Evolutionary conservation across 2,113 vertebrate genomes (phyloP).

Genomic region (Saguinus imperator): DNA sequence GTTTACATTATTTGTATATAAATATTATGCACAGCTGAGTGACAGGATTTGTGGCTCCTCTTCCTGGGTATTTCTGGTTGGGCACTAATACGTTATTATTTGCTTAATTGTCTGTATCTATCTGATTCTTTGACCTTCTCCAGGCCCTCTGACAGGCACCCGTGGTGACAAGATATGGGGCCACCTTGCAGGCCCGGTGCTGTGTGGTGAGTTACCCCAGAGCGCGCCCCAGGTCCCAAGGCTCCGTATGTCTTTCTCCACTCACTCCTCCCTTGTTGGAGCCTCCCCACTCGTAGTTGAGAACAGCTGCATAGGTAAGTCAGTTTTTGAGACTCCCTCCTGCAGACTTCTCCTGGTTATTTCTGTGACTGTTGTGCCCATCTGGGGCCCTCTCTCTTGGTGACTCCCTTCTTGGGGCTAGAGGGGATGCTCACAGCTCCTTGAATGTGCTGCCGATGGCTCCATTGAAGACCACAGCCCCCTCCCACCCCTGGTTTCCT

Average conservation of each 20-base stretch:
- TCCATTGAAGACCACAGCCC: neutral
- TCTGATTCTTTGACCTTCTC: neutral
- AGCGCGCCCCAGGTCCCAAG: neutral
- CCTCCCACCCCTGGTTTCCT: accelerated
- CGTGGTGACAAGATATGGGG: too few relatives aligned
- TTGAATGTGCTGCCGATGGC: accelerated
- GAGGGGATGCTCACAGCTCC: neutral
- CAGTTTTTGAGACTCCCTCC: neutral
- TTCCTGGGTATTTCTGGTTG: neutral
- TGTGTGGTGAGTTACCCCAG: neutral
- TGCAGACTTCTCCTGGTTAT: neutral
- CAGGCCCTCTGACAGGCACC: too few relatives aligned
- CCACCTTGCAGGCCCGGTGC: neutral
- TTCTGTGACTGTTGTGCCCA: neutral
- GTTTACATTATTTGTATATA: neutral
- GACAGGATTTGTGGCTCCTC: neutral
- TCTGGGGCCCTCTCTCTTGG: neutral
- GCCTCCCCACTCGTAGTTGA: neutral
- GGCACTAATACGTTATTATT: neutral
- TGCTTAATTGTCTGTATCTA: neutral
- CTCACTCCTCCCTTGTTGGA: neutral
- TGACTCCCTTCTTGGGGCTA: neutral
- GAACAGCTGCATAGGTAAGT: neutral
- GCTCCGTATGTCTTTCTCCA: neutral
- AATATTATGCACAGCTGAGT: neutral